phyloP scores from a whole-genome alignment of 2,113 vertebrate genomes.

The Bombycilla garrulus region DNA sequence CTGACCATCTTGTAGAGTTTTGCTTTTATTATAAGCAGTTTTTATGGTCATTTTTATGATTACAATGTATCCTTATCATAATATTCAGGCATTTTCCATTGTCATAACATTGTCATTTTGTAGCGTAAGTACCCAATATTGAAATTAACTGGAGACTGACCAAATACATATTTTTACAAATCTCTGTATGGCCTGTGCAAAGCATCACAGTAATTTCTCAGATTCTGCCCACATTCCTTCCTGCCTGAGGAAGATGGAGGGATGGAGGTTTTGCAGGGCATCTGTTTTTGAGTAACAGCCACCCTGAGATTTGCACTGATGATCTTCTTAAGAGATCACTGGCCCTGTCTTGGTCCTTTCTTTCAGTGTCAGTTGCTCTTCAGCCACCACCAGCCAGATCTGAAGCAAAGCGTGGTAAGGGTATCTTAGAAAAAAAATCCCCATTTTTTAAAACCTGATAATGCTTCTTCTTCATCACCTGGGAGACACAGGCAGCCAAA shows the following conservation, averaged over 20 bases:
- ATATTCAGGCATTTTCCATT: neutral
- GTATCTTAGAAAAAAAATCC: neutral
- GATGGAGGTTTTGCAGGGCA: neutral
- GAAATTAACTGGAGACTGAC: neutral
- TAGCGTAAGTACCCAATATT: neutral
- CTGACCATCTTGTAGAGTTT: neutral
- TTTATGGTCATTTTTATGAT: neutral
- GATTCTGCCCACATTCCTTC: neutral
- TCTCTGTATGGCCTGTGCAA: neutral
- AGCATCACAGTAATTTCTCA: neutral
- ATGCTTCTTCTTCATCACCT: neutral
- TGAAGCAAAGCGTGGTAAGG: neutral
- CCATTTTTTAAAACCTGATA: neutral
- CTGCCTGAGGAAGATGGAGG: neutral
- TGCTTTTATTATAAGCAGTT: neutral
- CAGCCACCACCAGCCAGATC: neutral
- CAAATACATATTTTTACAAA: neutral
- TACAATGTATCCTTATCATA: neutral
- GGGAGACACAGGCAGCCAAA: neutral
- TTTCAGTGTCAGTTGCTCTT: neutral
- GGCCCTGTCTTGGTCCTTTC: neutral
- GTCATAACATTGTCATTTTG: neutral
- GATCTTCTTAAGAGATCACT: neutral
- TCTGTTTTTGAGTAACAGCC: neutral
- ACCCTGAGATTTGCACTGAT: neutral